Evolutionary conservation across 2,888 invertebrate species (phyloP).

Genomic region (Mesoligia furuncula): DNA sequence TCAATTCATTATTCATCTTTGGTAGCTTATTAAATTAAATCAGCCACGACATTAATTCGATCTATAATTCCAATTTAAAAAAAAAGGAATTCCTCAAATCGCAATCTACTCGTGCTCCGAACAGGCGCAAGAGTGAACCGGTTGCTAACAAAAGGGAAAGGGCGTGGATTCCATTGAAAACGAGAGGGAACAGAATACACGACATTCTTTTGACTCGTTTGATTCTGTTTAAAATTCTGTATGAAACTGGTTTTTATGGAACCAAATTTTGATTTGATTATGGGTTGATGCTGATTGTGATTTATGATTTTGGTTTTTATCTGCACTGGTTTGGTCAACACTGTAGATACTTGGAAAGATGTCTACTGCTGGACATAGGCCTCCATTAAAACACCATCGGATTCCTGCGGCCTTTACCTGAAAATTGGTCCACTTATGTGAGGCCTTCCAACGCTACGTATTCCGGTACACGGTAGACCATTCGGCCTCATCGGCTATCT

Average conservation of each 20-base stretch:
- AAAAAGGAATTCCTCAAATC: slow-evolving; percentile 35
- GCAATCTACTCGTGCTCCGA: slow-evolving; percentile 22
- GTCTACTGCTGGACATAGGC: too few species aligned
- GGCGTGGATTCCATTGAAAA: slow-evolving; percentile 70
- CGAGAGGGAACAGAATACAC: slow-evolving; percentile 67
- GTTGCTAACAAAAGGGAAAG: slow-evolving; percentile 74
- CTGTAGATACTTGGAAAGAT: neutral
- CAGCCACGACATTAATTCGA: neutral
- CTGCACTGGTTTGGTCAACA: neutral
- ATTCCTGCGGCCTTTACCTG: too few species aligned
- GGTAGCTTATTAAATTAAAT: neutral
- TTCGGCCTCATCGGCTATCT: too few species aligned
- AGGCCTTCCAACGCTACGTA: too few species aligned
- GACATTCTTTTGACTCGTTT: slow-evolving; percentile 58
- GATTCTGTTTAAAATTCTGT: slow-evolving; percentile 34
- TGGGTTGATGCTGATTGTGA: neutral
- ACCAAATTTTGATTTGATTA: slow-evolving; percentile 6
- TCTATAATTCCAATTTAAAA: slow-evolving; percentile 11
- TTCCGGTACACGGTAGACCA: too few species aligned
- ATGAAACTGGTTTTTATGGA: slow-evolving; percentile 43
- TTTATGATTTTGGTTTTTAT: neutral
- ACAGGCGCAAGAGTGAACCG: slow-evolving; percentile 64
- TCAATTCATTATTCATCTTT: neutral
- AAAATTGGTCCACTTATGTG: too few species aligned
- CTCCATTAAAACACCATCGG: too few species aligned